Conservation (phyloP, 1,140 invertebrate species). For the Lethocerus indicus region DNA sequence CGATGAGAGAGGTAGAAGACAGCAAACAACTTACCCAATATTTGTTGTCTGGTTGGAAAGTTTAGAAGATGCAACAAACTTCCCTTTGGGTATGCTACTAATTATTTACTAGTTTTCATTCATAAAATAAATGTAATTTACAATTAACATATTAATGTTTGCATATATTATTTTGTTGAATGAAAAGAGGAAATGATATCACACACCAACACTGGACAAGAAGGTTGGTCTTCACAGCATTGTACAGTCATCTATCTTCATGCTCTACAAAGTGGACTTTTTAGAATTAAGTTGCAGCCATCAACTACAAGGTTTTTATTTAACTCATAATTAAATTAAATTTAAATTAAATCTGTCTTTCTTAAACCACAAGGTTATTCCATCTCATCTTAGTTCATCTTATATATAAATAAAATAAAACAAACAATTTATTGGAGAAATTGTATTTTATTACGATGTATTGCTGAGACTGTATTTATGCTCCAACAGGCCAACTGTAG, state of each 20-base stretch:
- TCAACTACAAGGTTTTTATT: constrained; percentile 50
- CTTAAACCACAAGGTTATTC: not conserved
- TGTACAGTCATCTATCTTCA: constrained; percentile 70
- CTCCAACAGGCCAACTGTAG: constrained; percentile 40
- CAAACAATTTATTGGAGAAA: not conserved
- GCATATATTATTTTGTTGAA: not conserved
- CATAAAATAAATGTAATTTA: not conserved
- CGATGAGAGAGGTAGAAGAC: constrained; percentile 29
- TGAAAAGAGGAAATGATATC: constrained; percentile 51
- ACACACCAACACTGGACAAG: constrained; percentile 62
- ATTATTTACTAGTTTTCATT: not conserved
- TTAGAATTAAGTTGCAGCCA: constrained; percentile 64
- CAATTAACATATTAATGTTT: not conserved
- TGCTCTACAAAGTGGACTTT: constrained; percentile 55
- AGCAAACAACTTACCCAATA: constrained; percentile 34
- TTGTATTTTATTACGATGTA: not conserved
- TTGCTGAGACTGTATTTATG: not conserved
- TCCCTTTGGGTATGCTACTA: constrained; percentile 58
- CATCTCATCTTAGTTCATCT: not conserved
- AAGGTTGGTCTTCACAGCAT: constrained; percentile 35
- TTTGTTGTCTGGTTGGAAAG: constrained; percentile 91
- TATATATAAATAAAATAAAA: not conserved
- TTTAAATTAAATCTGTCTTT: not conserved
- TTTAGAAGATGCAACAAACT: constrained; percentile 75
- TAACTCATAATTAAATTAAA: too few species aligned